Percentiles rank a stretch among this genome's conserved stretches.
Evolutionary conservation across 2,888 invertebrate species (phyloP).

Genomic region (Falcaria lacertinaria): DNA sequence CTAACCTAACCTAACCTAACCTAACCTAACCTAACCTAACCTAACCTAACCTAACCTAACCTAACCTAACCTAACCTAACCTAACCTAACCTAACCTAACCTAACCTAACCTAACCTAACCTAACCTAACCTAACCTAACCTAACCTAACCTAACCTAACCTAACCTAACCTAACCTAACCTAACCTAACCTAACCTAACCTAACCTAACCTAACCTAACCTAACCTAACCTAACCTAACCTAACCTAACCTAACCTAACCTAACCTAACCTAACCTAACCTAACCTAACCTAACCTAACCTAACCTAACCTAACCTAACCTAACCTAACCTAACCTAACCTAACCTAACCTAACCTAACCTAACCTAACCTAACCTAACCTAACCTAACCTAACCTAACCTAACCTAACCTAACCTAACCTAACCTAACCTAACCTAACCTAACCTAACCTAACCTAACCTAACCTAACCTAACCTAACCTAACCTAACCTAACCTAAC

Average conservation of each 20-base stretch:
- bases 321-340: too few relatives aligned
- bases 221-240: constrained; percentile 5
- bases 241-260: constrained; percentile 6
- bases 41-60: constrained; percentile 4
- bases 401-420: too few relatives aligned
- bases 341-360: too few relatives aligned
- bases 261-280: constrained; percentile 6
- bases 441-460: too few relatives aligned
- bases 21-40: constrained; percentile 4
- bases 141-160: constrained; percentile 3
- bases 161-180: constrained; percentile 6
- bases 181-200: constrained; percentile 6
- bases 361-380: too few relatives aligned
- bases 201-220: constrained; percentile 3
- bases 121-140: constrained; percentile 1
- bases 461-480: too few relatives aligned
- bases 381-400: too few relatives aligned
- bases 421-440: too few relatives aligned
- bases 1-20: constrained; percentile 4
- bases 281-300: constrained; percentile 5
- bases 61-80: constrained; percentile 4
- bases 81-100: constrained; percentile 4
- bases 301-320: constrained; percentile 1
- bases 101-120: constrained; percentile 2
- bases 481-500: too few relatives aligned